Conservation (phyloP, 1,140 invertebrate species). For the Trachymyrmex septentrionalis region DNA sequence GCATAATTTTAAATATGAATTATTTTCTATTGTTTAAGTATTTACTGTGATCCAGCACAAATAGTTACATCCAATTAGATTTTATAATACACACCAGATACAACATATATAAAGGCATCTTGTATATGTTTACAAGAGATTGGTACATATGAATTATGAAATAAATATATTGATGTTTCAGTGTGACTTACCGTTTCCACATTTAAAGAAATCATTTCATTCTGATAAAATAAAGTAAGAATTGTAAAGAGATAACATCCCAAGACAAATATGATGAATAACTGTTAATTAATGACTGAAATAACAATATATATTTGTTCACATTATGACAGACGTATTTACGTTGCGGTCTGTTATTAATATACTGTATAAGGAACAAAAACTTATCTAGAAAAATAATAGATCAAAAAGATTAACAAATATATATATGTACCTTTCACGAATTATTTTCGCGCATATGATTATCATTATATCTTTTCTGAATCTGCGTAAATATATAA, state of each 20-base stretch:
- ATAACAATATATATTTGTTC: slow-evolving; percentile 42
- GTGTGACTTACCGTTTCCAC: slow-evolving; percentile 6
- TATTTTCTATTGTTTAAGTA: slow-evolving; percentile 24
- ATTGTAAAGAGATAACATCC: slow-evolving; percentile 18
- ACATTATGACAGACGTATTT: background rate
- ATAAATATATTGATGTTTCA: slow-evolving; percentile 45
- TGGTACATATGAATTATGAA: slow-evolving; percentile 17
- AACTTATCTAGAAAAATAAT: slow-evolving; percentile 47
- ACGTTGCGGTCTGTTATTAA: background rate
- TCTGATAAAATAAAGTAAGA: slow-evolving; percentile 20
- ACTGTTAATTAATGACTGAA: slow-evolving; percentile 20
- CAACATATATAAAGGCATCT: slow-evolving; percentile 16
- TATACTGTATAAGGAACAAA: slow-evolving; percentile 43
- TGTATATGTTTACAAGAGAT: slow-evolving; percentile 27
- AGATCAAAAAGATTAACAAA: slow-evolving; percentile 17
- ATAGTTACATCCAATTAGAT: background rate
- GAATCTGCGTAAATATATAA: slow-evolving; percentile 19
- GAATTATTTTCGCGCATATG: slow-evolving; percentile 16
- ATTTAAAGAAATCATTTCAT: slow-evolving; percentile 16
- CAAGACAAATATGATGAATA: slow-evolving; percentile 40
- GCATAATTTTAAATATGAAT: slow-evolving; percentile 5
- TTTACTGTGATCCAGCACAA: slow-evolving; percentile 21
- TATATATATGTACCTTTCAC: background rate
- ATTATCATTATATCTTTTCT: slow-evolving; percentile 10
- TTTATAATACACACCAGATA: background rate